Conservation (phyloP, 2,797 vertebrate genomes). For the Morelia viridis region DNA sequence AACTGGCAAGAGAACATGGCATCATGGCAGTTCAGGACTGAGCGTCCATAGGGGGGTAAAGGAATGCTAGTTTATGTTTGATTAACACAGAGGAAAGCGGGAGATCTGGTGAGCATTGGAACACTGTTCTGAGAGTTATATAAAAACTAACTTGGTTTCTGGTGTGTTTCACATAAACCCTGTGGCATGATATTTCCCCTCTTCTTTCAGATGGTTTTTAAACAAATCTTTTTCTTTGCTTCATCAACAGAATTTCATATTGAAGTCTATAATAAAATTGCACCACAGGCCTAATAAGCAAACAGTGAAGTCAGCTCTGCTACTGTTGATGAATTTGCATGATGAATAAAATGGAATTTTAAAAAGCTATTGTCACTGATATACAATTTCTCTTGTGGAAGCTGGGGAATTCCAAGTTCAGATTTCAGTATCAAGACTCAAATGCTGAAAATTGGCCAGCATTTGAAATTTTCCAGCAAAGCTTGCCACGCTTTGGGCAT, state of each 20-base stretch:
- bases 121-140: neutral
- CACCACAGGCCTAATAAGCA: no score
- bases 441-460: neutral
- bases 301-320: no score
- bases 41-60: no score
- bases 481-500: neutral
- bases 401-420: neutral
- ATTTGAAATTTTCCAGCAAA: neutral
- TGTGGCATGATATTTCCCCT: neutral
- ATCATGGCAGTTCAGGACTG: no score
- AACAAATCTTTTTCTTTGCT: no score
- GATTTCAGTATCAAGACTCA: neutral
- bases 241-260: no score
- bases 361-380: neutral
- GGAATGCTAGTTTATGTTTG: no score
- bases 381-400: neutral
- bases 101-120: constrained; percentile 31
- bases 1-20: no score
- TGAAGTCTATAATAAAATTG: no score
- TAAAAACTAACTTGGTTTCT: constrained; percentile 30
- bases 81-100: no score
- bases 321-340: no score
- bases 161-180: constrained; percentile 22
- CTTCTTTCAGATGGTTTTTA: no score
- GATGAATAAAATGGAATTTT: neutral